Conservation (phyloP, 2,797 vertebrate species). For the Pampus argenteus region DNA sequence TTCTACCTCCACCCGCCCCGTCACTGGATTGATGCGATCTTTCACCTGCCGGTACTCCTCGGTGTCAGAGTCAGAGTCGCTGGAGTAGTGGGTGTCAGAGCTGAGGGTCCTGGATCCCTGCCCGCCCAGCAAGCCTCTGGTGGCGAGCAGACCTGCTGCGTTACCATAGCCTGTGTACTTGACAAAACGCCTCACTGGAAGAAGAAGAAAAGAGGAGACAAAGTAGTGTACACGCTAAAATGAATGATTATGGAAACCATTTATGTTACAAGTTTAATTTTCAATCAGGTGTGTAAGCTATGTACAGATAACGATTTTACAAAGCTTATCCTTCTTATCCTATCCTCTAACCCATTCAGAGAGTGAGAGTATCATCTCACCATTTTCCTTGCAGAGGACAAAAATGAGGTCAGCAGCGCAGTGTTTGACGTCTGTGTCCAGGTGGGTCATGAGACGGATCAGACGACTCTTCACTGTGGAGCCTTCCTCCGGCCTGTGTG, state of each 20-base stretch:
- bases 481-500: slow-evolving; percentile 85
- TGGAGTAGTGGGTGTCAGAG: slow-evolving; percentile 77
- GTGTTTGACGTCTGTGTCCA: slow-evolving; percentile 88
- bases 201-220: background rate
- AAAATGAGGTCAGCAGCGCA: slow-evolving; percentile 89
- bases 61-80: slow-evolving; percentile 83
- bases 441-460: slow-evolving; percentile 88
- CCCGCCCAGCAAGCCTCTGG: slow-evolving; percentile 71
- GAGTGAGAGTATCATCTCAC: slow-evolving; percentile 29
- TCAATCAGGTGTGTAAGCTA: background rate
- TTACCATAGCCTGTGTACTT: slow-evolving; percentile 90
- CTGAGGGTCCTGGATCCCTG: slow-evolving; percentile 19
- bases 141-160: slow-evolving; percentile 86
- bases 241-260: too few relatives aligned
- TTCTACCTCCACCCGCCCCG: slow-evolving; percentile 90
- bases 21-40: slow-evolving; percentile 91
- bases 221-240: background rate
- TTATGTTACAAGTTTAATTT: too few relatives aligned
- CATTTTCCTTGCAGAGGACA: slow-evolving; percentile 88
- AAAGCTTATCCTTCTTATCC: too few relatives aligned
- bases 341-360: too few relatives aligned
- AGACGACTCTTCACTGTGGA: slow-evolving; percentile 83
- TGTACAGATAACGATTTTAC: background rate
- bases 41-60: slow-evolving; percentile 82
- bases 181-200: slow-evolving; percentile 85